phyloP scores from a whole-genome alignment of 2,888 invertebrate genomes.

The Protophormia terraenovae region DNA sequence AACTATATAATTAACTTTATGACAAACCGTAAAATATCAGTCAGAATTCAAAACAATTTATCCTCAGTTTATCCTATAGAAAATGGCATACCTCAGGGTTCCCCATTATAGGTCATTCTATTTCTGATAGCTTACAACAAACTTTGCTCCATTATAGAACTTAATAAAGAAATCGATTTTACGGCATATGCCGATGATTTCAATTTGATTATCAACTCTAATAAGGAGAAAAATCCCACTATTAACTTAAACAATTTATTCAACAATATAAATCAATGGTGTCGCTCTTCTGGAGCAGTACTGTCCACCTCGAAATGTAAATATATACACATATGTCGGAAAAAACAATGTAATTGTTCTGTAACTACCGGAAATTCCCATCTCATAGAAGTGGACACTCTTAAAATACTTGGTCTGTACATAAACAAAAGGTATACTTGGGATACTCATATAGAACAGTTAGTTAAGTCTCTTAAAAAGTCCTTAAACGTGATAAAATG shows the following conservation, averaged over 20 bases:
- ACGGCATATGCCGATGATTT: not conserved
- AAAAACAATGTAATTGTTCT: not conserved
- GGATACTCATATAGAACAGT: not conserved
- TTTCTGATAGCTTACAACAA: not conserved
- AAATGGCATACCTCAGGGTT: not conserved
- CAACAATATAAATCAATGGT: not conserved
- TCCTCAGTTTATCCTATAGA: not conserved
- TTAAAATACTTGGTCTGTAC: not conserved
- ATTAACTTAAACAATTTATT: not conserved
- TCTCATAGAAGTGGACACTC: not conserved
- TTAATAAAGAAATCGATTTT: not conserved
- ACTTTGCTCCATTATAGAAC: not conserved
- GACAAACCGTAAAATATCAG: not conserved
- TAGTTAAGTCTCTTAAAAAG: not conserved
- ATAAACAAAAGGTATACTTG: not conserved
- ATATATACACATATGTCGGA: slow-evolving; percentile 3
- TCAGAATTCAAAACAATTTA: not conserved
- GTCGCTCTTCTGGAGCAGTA: not conserved
- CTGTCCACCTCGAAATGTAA: not conserved
- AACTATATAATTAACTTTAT: not conserved
- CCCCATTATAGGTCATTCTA: too few relatives aligned
- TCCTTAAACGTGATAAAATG: not conserved
- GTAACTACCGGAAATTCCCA: not conserved
- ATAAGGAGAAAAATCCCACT: not conserved
- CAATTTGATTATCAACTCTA: not conserved